A percentile compares a stretch with the other conserved stretches of the same genome.
These are phyloP conservation scores for Phanerotoma sp. DNA, from an alignment of 2,888 invertebrate genomes.

Conservation along the genomic window DNA sequence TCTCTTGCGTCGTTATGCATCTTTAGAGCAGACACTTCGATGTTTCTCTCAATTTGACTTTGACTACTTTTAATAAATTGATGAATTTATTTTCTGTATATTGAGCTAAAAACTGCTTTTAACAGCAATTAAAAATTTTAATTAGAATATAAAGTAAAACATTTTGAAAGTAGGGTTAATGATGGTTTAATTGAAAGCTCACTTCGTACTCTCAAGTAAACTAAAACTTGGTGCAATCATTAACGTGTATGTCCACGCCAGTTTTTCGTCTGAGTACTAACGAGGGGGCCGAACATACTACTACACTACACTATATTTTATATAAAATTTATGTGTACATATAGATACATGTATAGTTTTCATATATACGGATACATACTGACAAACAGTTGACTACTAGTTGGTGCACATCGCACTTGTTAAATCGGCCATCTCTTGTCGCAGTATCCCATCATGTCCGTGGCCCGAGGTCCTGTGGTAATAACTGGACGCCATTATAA, in stretches of 20 bases:
- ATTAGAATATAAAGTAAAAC: constrained; percentile 10
- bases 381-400: constrained; percentile 4
- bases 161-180: constrained; percentile 5
- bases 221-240: constrained; percentile 31
- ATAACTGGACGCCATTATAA: constrained; percentile 58
- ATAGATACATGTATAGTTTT: constrained; percentile 1
- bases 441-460: constrained; percentile 53
- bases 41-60: not conserved
- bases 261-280: constrained; percentile 32
- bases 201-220: constrained; percentile 3
- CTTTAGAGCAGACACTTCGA: not conserved
- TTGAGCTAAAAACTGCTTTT: not conserved
- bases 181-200: constrained; percentile 4
- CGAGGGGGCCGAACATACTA: constrained; percentile 26
- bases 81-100: not conserved
- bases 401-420: constrained; percentile 43
- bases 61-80: not conserved
- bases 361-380: constrained; percentile 4
- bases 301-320: no score
- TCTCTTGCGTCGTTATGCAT: not conserved
- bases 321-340: not conserved
- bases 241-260: constrained; percentile 34
- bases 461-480: constrained; percentile 54
- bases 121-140: constrained; percentile 9
- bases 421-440: constrained; percentile 53